Percentiles rank a stretch among this genome's conserved stretches.
Evolutionary conservation across 1,140 invertebrate species (phyloP).

Genomic region (Cydia strobilella): DNA sequence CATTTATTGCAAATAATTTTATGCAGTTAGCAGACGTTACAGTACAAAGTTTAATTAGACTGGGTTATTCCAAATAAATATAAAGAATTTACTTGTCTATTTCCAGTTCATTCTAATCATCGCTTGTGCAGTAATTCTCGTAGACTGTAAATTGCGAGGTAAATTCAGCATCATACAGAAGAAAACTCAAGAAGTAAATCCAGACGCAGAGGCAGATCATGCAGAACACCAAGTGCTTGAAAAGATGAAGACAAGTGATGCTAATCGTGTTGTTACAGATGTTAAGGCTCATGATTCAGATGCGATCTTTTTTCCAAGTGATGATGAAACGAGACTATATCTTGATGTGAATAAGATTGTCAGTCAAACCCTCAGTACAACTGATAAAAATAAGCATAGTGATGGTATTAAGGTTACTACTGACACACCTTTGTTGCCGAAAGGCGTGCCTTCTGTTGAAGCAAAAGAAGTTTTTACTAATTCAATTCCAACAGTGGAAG

Average conservation of each 20-base stretch:
- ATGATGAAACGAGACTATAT: background rate
- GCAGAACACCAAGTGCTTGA: background rate
- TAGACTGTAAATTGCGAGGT: background rate
- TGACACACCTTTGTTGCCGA: background rate
- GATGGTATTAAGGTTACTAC: background rate
- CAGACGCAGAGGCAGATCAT: background rate
- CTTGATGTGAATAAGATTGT: background rate
- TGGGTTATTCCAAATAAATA: background rate
- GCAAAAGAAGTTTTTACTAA: conserved; percentile 11
- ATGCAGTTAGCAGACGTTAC: too few relatives aligned
- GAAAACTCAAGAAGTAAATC: background rate
- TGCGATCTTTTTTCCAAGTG: background rate
- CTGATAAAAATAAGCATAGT: background rate
- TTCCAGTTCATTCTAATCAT: conserved; percentile 19
- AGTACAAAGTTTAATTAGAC: too few relatives aligned
- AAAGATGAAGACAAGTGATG: background rate
- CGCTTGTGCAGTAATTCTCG: background rate
- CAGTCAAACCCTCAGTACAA: background rate
- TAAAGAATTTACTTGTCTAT: background rate
- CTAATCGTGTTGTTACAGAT: background rate
- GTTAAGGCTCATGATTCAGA: background rate
- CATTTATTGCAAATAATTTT: too few relatives aligned
- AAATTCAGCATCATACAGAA: background rate
- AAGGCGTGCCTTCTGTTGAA: background rate
- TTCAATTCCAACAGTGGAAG: background rate